Evolutionary conservation across 2,113 vertebrate genomes (phyloP).

Genomic region (Monopterus albus): DNA sequence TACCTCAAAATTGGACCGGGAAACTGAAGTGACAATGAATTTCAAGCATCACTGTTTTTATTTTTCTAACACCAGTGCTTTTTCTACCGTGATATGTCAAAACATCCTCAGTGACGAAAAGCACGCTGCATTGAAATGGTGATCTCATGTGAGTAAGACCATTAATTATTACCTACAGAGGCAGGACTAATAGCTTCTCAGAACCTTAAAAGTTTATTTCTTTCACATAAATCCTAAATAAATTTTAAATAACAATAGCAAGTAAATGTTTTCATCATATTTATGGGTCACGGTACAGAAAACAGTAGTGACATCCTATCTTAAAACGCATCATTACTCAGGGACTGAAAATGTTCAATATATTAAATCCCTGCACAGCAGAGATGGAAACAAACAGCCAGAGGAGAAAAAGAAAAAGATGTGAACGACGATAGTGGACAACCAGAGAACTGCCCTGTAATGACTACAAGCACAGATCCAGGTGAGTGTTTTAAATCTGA

Average conservation of each 20-base stretch:
- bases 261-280: conserved; percentile 20
- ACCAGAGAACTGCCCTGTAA: conserved; percentile 19
- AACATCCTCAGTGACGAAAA: too few relatives aligned
- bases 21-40: too few relatives aligned
- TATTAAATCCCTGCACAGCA: conserved; percentile 72
- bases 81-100: too few relatives aligned
- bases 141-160: background rate
- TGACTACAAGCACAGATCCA: conserved; percentile 2
- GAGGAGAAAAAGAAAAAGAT: background rate
- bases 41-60: too few relatives aligned
- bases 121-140: too few relatives aligned
- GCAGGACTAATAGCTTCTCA: background rate
- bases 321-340: conserved; percentile 40
- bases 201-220: too few relatives aligned
- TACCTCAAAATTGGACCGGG: too few relatives aligned
- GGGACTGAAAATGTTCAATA: conserved; percentile 25
- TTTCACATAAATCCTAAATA: too few relatives aligned
- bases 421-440: too few relatives aligned
- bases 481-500: background rate
- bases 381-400: conserved; percentile 34
- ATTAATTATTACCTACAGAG: background rate
- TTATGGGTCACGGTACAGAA: conserved; percentile 65
- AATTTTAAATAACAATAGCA: conserved; percentile 17
- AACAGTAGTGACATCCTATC: conserved; percentile 49
- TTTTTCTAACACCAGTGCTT: too few relatives aligned